Evolutionary conservation across 2,113 vertebrate genomes (phyloP), one percentile per base, ranked within the genome.

Genomic region (Odobenus rosmarus): DNA sequence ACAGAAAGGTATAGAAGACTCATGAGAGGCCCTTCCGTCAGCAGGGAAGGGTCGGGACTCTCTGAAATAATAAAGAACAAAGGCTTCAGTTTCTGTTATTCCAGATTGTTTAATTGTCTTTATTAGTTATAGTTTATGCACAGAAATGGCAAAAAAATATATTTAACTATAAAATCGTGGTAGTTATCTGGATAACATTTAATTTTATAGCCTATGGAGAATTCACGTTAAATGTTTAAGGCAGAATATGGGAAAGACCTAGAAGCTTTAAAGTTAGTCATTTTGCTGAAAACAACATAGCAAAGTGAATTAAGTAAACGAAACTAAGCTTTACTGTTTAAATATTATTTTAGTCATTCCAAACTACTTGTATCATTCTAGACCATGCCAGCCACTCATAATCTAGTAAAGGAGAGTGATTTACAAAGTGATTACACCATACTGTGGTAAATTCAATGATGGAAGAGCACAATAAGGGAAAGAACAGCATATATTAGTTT

Each of bases 61-160:
- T 97, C 64, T 96, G 53, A 98, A 98, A 97, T 94, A 96, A 67
- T 91, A 92, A 96, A 62, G 71, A 95, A 92, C 0, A 18, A 2
- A 53, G 3, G 16, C 82, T 98, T 97, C 88, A 79, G 77, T 86
- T 97, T 97, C 62, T 97, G 49, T 93, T 96, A 91, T 97, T 97
- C 83, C 24, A 55, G 64, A 79, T 39, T 97, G 49, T 36, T 42
- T 97, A 97, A 8, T 97, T 90, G 55, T 62, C 95, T 90, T 80
- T 86, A 42, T 89, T 95, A 98, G 86, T 98, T 98, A 97, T 95
- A 89, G 51, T 97, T 98, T 95, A 97, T 97, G 39, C 77, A 49
- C 2, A 97, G 39, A 97, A 93, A 95, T 92, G 1, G 88, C 26
- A 96, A 98, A 83, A 96, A 96, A 97, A 98, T 89, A 69, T 92